phyloP scores from a whole-genome alignment of 2,888 invertebrate species.

The Fissipunctia ypsillon region DNA sequence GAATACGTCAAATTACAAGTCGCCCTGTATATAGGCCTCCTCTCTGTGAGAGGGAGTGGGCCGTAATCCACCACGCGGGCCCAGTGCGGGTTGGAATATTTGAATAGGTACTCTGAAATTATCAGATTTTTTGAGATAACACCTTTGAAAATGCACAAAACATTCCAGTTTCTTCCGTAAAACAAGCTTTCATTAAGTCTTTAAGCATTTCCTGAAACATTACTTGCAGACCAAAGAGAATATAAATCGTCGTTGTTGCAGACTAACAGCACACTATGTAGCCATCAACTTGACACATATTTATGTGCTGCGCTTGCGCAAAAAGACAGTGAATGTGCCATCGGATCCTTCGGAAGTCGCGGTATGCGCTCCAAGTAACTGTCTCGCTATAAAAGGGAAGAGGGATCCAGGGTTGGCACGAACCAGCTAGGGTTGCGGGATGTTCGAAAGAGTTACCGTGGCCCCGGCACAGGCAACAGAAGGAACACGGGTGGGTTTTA shows the following conservation, averaged over 20 bases:
- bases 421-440: too few relatives aligned
- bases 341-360: constrained; percentile 62
- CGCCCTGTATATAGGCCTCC: too few relatives aligned
- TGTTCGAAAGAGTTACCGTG: too few relatives aligned
- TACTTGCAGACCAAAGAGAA: constrained; percentile 18
- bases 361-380: constrained; percentile 76
- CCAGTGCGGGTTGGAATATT: background rate
- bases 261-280: constrained; percentile 22
- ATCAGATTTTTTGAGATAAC: background rate
- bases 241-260: too few relatives aligned
- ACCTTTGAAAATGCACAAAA: background rate
- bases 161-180: background rate
- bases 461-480: too few relatives aligned
- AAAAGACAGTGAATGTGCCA: constrained; percentile 71
- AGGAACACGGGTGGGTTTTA: too few relatives aligned
- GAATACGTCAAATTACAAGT: too few relatives aligned
- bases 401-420: constrained; percentile 53
- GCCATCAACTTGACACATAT: constrained; percentile 66
- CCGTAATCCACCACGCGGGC: background rate
- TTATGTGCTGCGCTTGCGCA: constrained; percentile 61
- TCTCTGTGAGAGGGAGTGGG: background rate
- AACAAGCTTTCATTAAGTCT: background rate
- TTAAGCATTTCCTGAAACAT: constrained; percentile 18
- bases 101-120: too few relatives aligned
- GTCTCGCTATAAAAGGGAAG: constrained; percentile 65